A percentile compares a stretch with the other conserved stretches of the same genome.
phyloP scores from a whole-genome alignment of 1,140 invertebrate genomes.

The Thaumetopoea pityocampa region DNA sequence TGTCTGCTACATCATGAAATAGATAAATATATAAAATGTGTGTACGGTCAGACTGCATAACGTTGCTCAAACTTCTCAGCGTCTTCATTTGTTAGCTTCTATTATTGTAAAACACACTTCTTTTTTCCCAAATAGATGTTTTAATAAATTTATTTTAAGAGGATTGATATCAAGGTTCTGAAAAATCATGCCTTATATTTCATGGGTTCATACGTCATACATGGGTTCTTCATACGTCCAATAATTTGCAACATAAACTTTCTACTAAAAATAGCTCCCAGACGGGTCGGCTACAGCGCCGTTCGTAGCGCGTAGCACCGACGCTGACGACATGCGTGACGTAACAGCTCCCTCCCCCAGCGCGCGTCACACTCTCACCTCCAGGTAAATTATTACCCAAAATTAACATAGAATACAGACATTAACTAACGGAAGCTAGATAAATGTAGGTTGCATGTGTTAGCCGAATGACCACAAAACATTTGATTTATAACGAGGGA shows the following conservation, averaged over 20 bases:
- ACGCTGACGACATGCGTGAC: conserved; percentile 45
- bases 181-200: no score
- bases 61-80: no score
- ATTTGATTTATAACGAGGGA: conserved; percentile 1
- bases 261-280: conserved; percentile 12
- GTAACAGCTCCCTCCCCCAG: conserved; percentile 44
- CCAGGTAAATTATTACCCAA: conserved; percentile 53
- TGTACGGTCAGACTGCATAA: no score
- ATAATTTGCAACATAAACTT: neutral
- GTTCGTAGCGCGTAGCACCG: conserved; percentile 23
- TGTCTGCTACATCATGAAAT: no score
- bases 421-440: conserved; percentile 15
- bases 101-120: no score
- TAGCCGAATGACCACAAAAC: conserved; percentile 2
- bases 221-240: no score
- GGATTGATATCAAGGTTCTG: no score
- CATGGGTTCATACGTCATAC: no score
- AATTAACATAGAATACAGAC: conserved; percentile 32
- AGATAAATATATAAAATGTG: no score
- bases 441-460: conserved; percentile 11
- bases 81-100: no score
- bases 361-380: conserved; percentile 43
- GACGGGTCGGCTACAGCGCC: neutral
- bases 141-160: no score
- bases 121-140: no score